Evolutionary conservation across 2,888 invertebrate genomes (phyloP).

Genomic region (Orthosia incerta): DNA sequence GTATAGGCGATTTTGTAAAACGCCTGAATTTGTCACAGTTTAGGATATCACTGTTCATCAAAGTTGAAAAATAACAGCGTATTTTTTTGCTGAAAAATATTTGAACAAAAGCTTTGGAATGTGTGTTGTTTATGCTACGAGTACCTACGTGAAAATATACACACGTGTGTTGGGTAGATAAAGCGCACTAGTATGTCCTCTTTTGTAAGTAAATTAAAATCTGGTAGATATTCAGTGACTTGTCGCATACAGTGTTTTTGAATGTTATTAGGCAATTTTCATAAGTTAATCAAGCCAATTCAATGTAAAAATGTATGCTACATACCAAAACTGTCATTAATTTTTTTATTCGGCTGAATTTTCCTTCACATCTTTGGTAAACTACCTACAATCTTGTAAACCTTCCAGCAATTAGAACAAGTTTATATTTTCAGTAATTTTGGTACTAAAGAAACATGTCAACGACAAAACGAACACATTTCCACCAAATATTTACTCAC

Average conservation of each 20-base stretch:
- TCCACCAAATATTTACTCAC: conserved; percentile 42
- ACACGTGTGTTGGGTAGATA: background rate
- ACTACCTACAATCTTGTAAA: too few species aligned
- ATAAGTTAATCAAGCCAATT: too few species aligned
- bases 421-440: background rate
- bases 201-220: too few species aligned
- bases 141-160: background rate
- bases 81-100: conserved; percentile 15
- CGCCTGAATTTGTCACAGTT: conserved; percentile 26
- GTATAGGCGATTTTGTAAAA: conserved; percentile 26
- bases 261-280: too few species aligned
- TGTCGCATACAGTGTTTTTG: too few species aligned
- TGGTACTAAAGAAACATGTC: background rate
- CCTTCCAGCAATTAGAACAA: too few species aligned
- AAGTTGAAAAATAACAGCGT: conserved; percentile 40
- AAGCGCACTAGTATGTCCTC: background rate
- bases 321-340: too few species aligned
- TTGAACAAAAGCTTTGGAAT: conserved; percentile 27
- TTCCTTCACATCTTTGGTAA: background rate
- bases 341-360: background rate
- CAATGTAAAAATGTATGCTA: too few species aligned
- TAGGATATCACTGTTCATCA: conserved; percentile 48
- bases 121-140: conserved; percentile 1
- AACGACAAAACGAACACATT: conserved; percentile 40
- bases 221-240: too few species aligned